Base-by-base conservation (phyloP, 1,140 invertebrate species). In the Drosophila orosa region DNA sequence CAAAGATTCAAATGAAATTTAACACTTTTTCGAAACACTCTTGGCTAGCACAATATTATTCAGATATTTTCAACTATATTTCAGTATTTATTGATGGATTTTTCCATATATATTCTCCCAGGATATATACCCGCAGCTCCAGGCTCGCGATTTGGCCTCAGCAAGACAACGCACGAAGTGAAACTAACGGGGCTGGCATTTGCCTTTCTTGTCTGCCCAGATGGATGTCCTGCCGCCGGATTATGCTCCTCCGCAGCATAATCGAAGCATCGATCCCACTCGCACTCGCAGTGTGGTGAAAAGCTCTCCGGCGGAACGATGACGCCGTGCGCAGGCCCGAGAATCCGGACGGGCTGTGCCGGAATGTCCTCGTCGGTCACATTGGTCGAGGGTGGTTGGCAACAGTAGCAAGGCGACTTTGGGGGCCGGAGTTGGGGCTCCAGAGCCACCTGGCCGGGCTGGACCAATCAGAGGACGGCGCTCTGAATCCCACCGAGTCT, bases 131-230 rank as follows among this genome's bases (percentile, higher is more conserved):
- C 69, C 79, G 76, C 66, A 80, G 79, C 83, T 74, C 75, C 83
- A 75, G 73, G 84, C 80, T 89, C 58, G 77, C 84, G 82, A 66
- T 61, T 78, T 89, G 84, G 84, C 84, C 84, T 89, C 90, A 91
- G 90, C 90, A 91, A 90, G 90, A 91, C 90, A 89, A 91, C 90
- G 80, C 90, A 91, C 90, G 90, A 91, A 91, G 86, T 90, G 84
- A 87, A 87, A 87, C 83, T 87, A 87, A 87, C 71, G 80, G 76
- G 82, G 87, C 61, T 75, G 68, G 80, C 80, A 87, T 87, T 66
- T 78, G 84, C 79, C 84, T 72, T 87, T 87, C 83, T 87, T 87
- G 67, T 87, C 83, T 87, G 79, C 83, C 83, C 76, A 87, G 83
- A 73, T 78, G 58, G 63, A 73, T 79, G 82, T 77, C 76, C 60